Percentiles rank a stretch among this genome's conserved stretches.
Conservation (phyloP, 2,888 invertebrate genomes). For the Spatulosminthurus flaviceps region DNA sequence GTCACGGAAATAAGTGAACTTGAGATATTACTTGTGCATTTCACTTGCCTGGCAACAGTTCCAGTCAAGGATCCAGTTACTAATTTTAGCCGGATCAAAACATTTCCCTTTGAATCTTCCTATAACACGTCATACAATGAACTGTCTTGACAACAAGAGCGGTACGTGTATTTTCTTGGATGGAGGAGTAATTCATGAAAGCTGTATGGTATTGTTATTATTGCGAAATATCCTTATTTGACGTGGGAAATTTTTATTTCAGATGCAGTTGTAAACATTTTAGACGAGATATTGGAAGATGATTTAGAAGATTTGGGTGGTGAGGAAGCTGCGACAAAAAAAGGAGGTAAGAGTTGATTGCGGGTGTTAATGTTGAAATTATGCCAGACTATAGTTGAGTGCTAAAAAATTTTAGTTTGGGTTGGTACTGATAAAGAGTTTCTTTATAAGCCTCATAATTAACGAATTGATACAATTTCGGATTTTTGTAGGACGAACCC, state of each 20-base stretch:
- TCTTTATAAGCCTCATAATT: too few relatives aligned
- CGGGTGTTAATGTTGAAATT: too few relatives aligned
- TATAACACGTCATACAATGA: constrained; percentile 21
- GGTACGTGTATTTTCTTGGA: constrained; percentile 32
- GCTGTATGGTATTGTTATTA: neutral
- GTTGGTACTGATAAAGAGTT: too few relatives aligned
- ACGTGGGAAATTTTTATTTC: constrained; percentile 16
- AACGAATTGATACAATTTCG: too few relatives aligned
- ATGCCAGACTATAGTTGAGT: neutral
- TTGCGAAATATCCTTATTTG: too few relatives aligned
- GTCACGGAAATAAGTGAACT: constrained; percentile 7
- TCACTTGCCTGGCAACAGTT: neutral
- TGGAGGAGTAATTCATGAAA: neutral
- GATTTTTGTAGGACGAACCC: constrained; percentile 23
- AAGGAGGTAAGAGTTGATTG: constrained; percentile 25
- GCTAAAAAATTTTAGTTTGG: too few relatives aligned
- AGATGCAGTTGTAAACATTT: constrained; percentile 57
- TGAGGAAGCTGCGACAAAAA: constrained; percentile 55
- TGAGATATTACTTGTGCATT: neutral
- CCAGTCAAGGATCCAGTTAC: too few relatives aligned
- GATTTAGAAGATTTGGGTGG: constrained; percentile 61
- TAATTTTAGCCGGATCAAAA: constrained; percentile 10
- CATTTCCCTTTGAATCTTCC: neutral
- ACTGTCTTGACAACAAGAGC: constrained; percentile 40
- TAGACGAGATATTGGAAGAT: constrained; percentile 60